Base-by-base conservation (phyloP, 2,888 invertebrate genomes). In the Beris morrisii region DNA sequence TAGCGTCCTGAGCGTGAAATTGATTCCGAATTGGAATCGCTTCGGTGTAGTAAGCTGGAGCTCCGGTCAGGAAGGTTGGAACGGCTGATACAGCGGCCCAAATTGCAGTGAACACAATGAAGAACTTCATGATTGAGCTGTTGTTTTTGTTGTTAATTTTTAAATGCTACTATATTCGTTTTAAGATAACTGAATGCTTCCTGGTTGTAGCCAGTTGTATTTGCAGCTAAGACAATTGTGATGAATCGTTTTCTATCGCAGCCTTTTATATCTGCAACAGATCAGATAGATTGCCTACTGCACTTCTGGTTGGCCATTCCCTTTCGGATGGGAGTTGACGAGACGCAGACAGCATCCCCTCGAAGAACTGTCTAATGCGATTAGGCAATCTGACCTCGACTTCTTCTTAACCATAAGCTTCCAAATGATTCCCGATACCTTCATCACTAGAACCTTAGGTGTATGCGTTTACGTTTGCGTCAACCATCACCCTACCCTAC, bases 1-100 rank as follows among this genome's bases (percentile, higher is more conserved):
- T 78, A 68, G 80, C 83, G 74, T 88, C 85, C 78, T 88, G 87
- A 54, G 84, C 81, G 75, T 86, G 86, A 75, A 85, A 86, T 71
- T 82, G 80, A 44, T 77, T 78, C 66, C 79, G 73, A 63, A 80
- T 75, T 56, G 79, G 79, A 32, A 70, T 65, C 1, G 69, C 57
- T 12, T 72, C 69, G 4, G 70, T 71, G 30, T 71, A 72, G 13
- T 71, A 59, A 22, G 70, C 32, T 38, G 68, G 64, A 55, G 54
- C 30, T 31, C 31, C 50, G 44, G 71, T 66, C 4, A 70, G 54
- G 61, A 70, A 48, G 46, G 64, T 64, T 65, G 70, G 57, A n/a
- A 46, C 38, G 38, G 67, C 67, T 59, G 67, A 61, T 30, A 63
- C 67, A 48, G 59, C 52, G 43, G 63, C 69, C 48, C 69, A 45